phyloP scores from a whole-genome alignment of 2,888 invertebrate genomes.

The Eupsilia transversa region DNA sequence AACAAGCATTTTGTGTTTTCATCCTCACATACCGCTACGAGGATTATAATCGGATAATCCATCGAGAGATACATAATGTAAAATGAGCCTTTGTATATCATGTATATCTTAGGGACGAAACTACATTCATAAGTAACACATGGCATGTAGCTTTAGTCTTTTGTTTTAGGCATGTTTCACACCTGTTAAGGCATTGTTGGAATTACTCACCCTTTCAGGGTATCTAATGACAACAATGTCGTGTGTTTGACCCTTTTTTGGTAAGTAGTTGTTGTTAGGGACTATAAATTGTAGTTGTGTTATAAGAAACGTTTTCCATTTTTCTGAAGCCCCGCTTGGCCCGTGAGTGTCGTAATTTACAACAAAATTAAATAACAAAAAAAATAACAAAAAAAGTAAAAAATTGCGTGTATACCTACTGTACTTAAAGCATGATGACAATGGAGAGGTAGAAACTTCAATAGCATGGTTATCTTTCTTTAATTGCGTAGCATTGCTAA shows the following conservation, averaged over 20 bases:
- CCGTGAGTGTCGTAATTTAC: background rate
- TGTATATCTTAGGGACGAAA: background rate
- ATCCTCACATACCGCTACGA: background rate
- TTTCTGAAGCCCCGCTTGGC: background rate
- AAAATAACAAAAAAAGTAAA: too few relatives aligned
- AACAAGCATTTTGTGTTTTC: constrained; percentile 10
- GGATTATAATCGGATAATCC: constrained; percentile 1
- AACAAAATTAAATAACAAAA: background rate
- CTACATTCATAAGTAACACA: background rate
- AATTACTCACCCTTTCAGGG: background rate
- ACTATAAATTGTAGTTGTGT: background rate
- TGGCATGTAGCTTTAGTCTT: background rate
- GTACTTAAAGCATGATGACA: background rate
- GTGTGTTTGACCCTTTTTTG: background rate
- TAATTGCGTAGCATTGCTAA: background rate
- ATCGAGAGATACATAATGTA: background rate
- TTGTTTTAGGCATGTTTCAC: background rate
- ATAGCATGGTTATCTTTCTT: background rate
- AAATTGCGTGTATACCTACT: background rate
- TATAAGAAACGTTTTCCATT: background rate
- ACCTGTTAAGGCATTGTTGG: constrained; percentile 10
- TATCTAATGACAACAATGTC: background rate
- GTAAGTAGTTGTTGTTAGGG: background rate
- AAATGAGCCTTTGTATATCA: constrained; percentile 1
- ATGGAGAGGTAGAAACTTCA: background rate